Conservation (phyloP, 2,888 invertebrate genomes). For the Chamaedrilus cognettii region DNA sequence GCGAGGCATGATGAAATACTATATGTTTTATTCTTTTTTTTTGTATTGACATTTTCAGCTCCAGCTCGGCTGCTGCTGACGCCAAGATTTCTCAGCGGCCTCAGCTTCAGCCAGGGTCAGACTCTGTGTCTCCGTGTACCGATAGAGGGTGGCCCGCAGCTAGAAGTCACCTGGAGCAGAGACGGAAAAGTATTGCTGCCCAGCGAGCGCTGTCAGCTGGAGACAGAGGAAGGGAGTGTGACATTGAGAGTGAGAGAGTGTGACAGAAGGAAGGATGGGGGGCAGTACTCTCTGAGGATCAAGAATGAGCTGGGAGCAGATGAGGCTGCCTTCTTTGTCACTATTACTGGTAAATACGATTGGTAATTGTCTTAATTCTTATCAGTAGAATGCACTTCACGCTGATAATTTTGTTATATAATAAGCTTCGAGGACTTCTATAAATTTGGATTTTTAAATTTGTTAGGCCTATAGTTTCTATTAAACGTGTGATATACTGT, state of each 20-base stretch:
- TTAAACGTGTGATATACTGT: too few species aligned
- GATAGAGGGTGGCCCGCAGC: slow-evolving; percentile 53
- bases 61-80: slow-evolving; percentile 53
- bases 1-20: too few species aligned
- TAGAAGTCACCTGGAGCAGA: slow-evolving; percentile 50
- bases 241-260: slow-evolving; percentile 24
- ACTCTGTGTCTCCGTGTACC: slow-evolving; percentile 60
- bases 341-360: slow-evolving; percentile 36
- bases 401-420: too few species aligned
- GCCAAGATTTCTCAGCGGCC: slow-evolving; percentile 45
- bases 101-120: slow-evolving; percentile 54
- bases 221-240: slow-evolving; percentile 22
- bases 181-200: slow-evolving; percentile 40
- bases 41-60: too few species aligned
- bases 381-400: too few species aligned
- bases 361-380: too few species aligned
- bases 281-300: slow-evolving; percentile 50
- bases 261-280: slow-evolving; percentile 46
- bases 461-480: too few species aligned
- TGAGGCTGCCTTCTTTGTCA: slow-evolving; percentile 29
- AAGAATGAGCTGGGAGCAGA: slow-evolving; percentile 46
- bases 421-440: too few species aligned
- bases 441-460: too few species aligned
- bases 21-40: too few species aligned
- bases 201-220: slow-evolving; percentile 23